phyloP scores from a whole-genome alignment of 2,113 vertebrate species.

The Hoplias malabaricus region DNA sequence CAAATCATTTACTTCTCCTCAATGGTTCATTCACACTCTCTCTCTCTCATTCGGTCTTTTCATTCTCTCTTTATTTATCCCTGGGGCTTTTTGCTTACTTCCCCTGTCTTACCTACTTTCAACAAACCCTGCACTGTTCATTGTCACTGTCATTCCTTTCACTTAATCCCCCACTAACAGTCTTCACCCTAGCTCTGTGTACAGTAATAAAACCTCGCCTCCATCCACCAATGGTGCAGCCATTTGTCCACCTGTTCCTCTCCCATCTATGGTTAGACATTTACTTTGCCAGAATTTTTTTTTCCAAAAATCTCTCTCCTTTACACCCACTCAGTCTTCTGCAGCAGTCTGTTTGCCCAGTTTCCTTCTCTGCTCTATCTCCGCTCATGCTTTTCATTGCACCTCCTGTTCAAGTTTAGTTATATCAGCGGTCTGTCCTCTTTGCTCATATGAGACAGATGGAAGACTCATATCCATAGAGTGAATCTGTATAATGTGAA shows the following conservation, averaged over 20 bases:
- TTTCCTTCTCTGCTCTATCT: conserved; percentile 7
- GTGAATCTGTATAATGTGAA: not conserved
- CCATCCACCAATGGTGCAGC: not conserved
- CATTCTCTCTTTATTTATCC: not conserved
- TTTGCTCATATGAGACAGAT: not conserved
- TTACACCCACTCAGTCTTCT: not conserved
- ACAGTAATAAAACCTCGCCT: not conserved
- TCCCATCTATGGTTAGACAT: not conserved
- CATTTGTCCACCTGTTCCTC: conserved; percentile 29
- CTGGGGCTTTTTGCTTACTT: not conserved
- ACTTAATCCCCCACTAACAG: not conserved
- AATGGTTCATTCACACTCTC: not conserved
- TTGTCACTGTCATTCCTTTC: not conserved
- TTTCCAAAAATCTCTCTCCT: not conserved
- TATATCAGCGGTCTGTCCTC: conserved; percentile 1
- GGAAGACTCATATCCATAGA: not conserved
- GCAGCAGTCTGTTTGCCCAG: not conserved
- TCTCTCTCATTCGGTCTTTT: not conserved
- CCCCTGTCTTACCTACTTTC: not conserved
- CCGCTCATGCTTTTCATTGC: not conserved
- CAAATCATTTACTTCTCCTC: not conserved
- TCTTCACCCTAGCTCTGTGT: not conserved
- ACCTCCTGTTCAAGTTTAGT: conserved; percentile 7
- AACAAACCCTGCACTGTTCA: not conserved
- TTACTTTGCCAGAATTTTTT: conserved; percentile 10